Percentiles rank a stretch among this genome's conserved stretches.
phyloP scores from a whole-genome alignment of 2,113 vertebrate species.

The Ceuthmochares aereus region DNA sequence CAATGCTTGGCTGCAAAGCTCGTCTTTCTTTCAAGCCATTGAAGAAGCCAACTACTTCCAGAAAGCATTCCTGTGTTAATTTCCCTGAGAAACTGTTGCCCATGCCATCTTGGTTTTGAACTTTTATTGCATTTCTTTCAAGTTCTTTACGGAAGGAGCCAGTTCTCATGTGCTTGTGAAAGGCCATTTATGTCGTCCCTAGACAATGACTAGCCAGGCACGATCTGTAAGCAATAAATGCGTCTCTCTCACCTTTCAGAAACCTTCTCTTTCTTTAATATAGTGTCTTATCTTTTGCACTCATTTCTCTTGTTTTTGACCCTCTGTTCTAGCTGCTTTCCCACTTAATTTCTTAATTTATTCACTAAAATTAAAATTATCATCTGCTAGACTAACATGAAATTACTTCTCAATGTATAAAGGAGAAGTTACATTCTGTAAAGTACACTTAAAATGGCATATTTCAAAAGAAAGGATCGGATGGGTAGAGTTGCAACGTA shows the following conservation, averaged over 20 bases:
- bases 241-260: neutral
- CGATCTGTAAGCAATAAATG: neutral
- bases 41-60: neutral
- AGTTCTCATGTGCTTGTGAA: neutral
- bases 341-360: neutral
- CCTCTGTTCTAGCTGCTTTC: neutral
- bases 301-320: neutral
- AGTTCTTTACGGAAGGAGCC: neutral
- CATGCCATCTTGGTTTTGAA: conserved; percentile 1
- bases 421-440: neutral
- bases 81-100: conserved; percentile 13
- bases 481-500: neutral
- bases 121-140: conserved; percentile 25
- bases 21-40: conserved; percentile 18
- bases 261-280: neutral
- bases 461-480: neutral
- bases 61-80: conserved; percentile 29
- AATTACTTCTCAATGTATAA: neutral
- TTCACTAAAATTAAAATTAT: neutral
- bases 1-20: neutral
- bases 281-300: neutral
- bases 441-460: neutral
- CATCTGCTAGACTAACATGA: neutral
- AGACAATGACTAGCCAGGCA: neutral
- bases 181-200: neutral